These are phyloP conservation scores for Empis stercorea DNA, from an alignment of 2,888 invertebrate species.

Conservation along the genomic window DNA sequence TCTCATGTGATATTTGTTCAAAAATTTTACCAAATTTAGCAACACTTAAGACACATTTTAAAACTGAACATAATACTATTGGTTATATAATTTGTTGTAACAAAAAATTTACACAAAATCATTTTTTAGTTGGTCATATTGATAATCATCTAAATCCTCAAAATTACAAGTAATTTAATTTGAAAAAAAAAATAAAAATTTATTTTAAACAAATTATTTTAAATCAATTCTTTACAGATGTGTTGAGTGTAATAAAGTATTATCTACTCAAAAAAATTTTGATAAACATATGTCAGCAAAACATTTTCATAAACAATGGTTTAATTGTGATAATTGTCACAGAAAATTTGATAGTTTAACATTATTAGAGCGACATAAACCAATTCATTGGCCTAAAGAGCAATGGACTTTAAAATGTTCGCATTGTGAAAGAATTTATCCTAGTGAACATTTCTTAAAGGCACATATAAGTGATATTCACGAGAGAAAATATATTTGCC, in stretches of 20 bases:
- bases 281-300: slow-evolving; percentile 23
- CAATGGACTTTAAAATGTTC: slow-evolving; percentile 10
- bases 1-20: slow-evolving; percentile 28
- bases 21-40: slow-evolving; percentile 23
- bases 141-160: slow-evolving; percentile 31
- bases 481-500: neutral
- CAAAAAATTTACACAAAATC: slow-evolving; percentile 29
- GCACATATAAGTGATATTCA: neutral
- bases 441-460: neutral
- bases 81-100: slow-evolving; percentile 32
- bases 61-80: slow-evolving; percentile 23
- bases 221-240: slow-evolving; percentile 19
- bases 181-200: neutral
- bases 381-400: slow-evolving; percentile 26
- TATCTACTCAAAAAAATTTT: slow-evolving; percentile 30
- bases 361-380: slow-evolving; percentile 29
- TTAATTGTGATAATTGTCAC: slow-evolving; percentile 28
- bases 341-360: slow-evolving; percentile 31
- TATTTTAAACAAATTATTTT: neutral
- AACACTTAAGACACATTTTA: slow-evolving; percentile 28
- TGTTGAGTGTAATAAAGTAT: slow-evolving; percentile 28
- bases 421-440: slow-evolving; percentile 12
- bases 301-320: slow-evolving; percentile 14
- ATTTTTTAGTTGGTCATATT: slow-evolving; percentile 30
- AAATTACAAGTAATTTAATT: slow-evolving; percentile 21